Conservation (phyloP, 1,140 invertebrate species). For the Idris sp. region DNA sequence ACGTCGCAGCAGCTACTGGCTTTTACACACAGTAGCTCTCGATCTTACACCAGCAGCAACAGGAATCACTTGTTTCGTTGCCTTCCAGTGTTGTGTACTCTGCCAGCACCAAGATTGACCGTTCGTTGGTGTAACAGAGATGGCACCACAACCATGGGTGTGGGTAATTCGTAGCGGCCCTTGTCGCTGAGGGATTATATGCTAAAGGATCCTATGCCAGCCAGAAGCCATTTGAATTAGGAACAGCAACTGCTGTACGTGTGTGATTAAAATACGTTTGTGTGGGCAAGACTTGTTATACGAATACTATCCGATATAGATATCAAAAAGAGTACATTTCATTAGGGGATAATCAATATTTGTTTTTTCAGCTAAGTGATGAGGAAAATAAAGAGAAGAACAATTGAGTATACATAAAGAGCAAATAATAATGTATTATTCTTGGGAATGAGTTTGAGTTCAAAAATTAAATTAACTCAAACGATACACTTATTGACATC, state of each 20-base stretch:
- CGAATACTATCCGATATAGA: conserved; percentile 32
- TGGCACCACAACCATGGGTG: conserved; percentile 31
- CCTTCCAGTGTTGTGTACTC: conserved; percentile 65
- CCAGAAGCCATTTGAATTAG: conserved; percentile 70
- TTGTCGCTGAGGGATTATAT: conserved; percentile 74
- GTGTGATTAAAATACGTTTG: no score
- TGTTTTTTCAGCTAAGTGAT: no score
- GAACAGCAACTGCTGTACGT: conserved; percentile 52
- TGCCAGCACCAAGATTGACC: conserved; percentile 65
- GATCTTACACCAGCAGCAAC: conserved; percentile 58
- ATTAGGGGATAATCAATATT: conserved; percentile 41
- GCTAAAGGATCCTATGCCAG: conserved; percentile 72
- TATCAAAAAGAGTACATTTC: conserved; percentile 28
- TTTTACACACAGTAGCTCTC: conserved; percentile 59
- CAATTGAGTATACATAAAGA: no score
- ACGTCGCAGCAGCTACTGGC: conserved; percentile 64
- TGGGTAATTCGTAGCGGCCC: conserved; percentile 65
- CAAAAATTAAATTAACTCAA: no score
- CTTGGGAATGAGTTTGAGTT: no score
- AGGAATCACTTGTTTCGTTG: conserved; percentile 62
- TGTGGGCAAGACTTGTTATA: conserved; percentile 1
- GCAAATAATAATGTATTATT: no score
- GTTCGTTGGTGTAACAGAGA: conserved; percentile 50
- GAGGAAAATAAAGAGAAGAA: no score
- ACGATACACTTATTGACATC: no score